Evolutionary conservation across 2,797 vertebrate genomes (phyloP).

Genomic region (Lepilemur ruficaudatus): DNA sequence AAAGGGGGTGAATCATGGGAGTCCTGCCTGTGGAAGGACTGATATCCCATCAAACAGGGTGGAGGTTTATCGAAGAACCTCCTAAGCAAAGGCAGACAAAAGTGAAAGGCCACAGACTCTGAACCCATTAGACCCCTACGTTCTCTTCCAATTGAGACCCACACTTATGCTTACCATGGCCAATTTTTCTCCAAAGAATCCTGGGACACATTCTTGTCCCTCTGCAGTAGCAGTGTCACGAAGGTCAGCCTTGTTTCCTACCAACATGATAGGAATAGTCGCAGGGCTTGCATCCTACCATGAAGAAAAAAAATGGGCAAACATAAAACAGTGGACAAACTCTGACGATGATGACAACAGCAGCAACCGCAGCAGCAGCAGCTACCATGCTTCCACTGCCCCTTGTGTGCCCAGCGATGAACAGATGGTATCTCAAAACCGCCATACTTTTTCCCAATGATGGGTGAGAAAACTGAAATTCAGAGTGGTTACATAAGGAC

Average conservation of each 20-base stretch:
- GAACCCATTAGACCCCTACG: background rate
- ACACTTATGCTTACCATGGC: slow-evolving; percentile 90
- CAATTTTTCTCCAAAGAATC: slow-evolving; percentile 94
- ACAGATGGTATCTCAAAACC: background rate
- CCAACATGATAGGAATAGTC: slow-evolving; percentile 95
- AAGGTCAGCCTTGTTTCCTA: slow-evolving; percentile 97
- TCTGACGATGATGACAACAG: fast-evolving
- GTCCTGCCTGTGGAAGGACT: background rate
- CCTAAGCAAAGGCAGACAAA: background rate
- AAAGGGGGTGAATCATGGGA: background rate
- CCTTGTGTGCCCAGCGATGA: background rate
- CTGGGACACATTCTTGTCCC: slow-evolving; percentile 87
- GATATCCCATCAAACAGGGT: background rate
- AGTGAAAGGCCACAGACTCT: background rate
- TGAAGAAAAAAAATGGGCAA: background rate
- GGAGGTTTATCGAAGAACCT: background rate
- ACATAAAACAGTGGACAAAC: background rate
- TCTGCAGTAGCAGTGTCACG: slow-evolving; percentile 83
- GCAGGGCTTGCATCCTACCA: slow-evolving; percentile 91
- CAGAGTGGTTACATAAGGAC: background rate
- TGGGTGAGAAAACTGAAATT: background rate
- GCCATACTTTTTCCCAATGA: background rate
- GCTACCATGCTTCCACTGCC: background rate
- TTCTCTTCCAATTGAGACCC: background rate
- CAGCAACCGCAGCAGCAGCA: background rate